These are phyloP conservation scores for Brachionus rubens DNA, from an alignment of 1,140 invertebrate species.

Conservation along the genomic window DNA sequence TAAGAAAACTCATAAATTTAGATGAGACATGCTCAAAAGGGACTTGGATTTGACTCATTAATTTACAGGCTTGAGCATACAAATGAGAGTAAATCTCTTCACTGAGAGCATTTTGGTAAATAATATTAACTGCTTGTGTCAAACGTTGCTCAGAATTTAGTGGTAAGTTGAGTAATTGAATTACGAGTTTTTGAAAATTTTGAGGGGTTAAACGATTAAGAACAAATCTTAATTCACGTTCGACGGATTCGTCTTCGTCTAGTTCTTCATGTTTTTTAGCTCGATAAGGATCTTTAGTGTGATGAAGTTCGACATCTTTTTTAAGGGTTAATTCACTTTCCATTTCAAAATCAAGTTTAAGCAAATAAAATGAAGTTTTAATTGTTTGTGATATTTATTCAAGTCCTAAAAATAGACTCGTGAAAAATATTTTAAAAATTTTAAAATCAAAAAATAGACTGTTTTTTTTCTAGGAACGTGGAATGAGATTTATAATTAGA, in stretches of 20 bases:
- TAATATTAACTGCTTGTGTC: constrained; percentile 77
- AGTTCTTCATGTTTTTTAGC: neutral
- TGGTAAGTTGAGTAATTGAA: constrained; percentile 69
- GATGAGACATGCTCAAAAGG: constrained; percentile 48
- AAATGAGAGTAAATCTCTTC: constrained; percentile 85
- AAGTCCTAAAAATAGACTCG: too few species aligned
- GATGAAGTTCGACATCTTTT: constrained; percentile 13
- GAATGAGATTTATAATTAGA: too few species aligned
- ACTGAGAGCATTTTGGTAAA: constrained; percentile 75
- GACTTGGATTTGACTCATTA: constrained; percentile 50
- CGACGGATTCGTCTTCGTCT: constrained; percentile 7
- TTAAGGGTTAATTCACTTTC: neutral
- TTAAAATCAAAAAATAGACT: too few species aligned
- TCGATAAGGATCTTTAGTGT: constrained; percentile 3
- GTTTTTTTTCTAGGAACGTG: too few species aligned
- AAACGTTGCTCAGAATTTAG: constrained; percentile 77
- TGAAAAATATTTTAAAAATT: too few species aligned
- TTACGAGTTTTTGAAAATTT: constrained; percentile 77
- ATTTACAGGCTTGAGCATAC: constrained; percentile 75
- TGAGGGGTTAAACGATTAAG: constrained; percentile 91
- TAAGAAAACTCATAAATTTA: constrained; percentile 70
- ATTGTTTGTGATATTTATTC: too few species aligned
- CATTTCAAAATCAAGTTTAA: neutral
- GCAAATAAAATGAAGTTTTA: too few species aligned
- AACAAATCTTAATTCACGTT: constrained; percentile 71